These are phyloP conservation scores for Bilobella aurantiaca DNA, from an alignment of 1,140 invertebrate genomes.

Conservation along the genomic window DNA sequence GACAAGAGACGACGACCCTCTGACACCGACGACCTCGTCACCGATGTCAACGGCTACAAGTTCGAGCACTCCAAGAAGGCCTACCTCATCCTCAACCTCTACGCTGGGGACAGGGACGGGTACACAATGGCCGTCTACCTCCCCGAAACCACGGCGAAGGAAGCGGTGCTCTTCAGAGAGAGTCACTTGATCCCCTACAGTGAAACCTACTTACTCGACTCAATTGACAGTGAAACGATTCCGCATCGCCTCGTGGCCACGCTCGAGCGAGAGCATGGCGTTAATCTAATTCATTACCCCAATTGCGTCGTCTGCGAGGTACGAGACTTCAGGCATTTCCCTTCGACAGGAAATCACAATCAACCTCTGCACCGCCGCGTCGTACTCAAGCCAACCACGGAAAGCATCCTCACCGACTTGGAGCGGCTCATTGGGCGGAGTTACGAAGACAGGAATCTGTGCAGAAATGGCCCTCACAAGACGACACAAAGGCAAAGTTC, in stretches of 20 bases:
- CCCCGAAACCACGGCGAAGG: not conserved
- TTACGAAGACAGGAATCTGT: constrained; percentile 3
- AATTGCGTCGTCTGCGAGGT: constrained; percentile 23
- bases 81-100: not conserved
- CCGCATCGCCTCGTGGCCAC: constrained; percentile 22
- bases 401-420: constrained; percentile 26
- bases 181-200: constrained; percentile 28
- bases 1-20: not conserved
- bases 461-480: not conserved
- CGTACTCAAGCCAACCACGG: constrained; percentile 19
- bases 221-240: constrained; percentile 23
- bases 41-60: not conserved
- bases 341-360: not conserved
- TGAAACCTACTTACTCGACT: constrained; percentile 29
- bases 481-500: not conserved
- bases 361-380: constrained; percentile 11
- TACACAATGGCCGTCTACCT: not conserved
- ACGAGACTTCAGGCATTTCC: constrained; percentile 22
- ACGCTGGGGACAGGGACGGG: not conserved
- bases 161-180: not conserved
- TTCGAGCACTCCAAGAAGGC: not conserved
- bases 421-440: constrained; percentile 20
- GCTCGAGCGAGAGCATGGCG: constrained; percentile 15
- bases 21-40: not conserved
- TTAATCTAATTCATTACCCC: constrained; percentile 13